A percentile compares a stretch with the other conserved stretches of the same genome.
Conservation (phyloP, 1,140 invertebrate species). For the Drosophila repleta region DNA sequence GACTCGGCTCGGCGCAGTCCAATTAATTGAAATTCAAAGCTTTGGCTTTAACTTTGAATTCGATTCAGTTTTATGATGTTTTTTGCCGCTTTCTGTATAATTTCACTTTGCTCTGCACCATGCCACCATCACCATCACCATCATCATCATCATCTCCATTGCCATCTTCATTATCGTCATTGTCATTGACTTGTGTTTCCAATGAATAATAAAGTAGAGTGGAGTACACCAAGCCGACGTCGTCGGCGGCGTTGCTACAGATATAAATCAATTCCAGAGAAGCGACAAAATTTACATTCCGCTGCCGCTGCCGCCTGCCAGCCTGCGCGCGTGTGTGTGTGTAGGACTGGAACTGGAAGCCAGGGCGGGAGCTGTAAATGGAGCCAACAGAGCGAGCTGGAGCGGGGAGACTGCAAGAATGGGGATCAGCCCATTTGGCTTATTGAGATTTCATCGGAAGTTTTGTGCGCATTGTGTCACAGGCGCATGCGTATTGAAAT, state of each 20-base stretch:
- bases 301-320: slow-evolving; percentile 38
- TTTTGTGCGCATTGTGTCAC: slow-evolving; percentile 65
- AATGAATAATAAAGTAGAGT: slow-evolving; percentile 79
- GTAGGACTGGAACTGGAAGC: slow-evolving; percentile 12
- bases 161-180: slow-evolving; percentile 26
- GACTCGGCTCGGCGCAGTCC: slow-evolving; percentile 25
- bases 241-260: slow-evolving; percentile 36
- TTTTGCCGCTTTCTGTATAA: slow-evolving; percentile 63
- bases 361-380: slow-evolving; percentile 2
- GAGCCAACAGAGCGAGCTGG: background rate
- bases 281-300: slow-evolving; percentile 81
- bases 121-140: background rate
- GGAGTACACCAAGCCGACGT: slow-evolving; percentile 50
- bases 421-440: slow-evolving; percentile 55
- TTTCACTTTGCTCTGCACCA: slow-evolving; percentile 48
- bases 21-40: slow-evolving; percentile 82
- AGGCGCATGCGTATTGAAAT: slow-evolving; percentile 70
- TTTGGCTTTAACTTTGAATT: slow-evolving; percentile 50
- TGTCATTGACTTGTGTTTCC: slow-evolving; percentile 61
- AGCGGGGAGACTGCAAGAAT: background rate
- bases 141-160: slow-evolving; percentile 34
- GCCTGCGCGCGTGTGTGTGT: background rate
- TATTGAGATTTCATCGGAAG: slow-evolving; percentile 78
- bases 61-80: slow-evolving; percentile 65
- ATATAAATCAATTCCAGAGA: slow-evolving; percentile 80